Conservation (phyloP, 2,888 invertebrate species). For the Scaptomyza parva region DNA sequence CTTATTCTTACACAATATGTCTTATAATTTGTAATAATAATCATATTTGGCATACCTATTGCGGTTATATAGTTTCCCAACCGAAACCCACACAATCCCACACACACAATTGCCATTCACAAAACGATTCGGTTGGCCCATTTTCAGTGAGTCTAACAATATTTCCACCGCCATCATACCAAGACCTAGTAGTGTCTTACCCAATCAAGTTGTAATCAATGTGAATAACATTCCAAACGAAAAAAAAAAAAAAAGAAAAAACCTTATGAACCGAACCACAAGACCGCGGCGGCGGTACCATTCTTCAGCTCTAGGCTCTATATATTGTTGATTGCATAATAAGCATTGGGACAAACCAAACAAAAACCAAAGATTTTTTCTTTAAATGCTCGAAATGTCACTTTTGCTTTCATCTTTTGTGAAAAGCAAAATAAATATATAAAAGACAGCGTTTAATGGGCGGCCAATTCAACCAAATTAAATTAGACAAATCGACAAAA, state of each 20-base stretch:
- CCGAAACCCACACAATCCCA: conserved; percentile 22
- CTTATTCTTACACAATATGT: neutral
- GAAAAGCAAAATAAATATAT: conserved; percentile 35
- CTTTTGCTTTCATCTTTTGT: conserved; percentile 78
- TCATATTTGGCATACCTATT: conserved; percentile 32
- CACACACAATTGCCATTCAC: conserved; percentile 41
- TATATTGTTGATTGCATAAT: conserved; percentile 41
- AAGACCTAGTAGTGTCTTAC: conserved; percentile 1
- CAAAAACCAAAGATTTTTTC: conserved; percentile 20
- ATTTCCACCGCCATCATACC: conserved; percentile 19
- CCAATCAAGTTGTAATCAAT: conserved; percentile 44
- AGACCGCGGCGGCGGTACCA: conserved; percentile 23
- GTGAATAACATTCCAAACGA: conserved; percentile 49
- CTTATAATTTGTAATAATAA: conserved; percentile 6
- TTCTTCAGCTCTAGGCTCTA: conserved; percentile 37
- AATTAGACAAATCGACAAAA: conserved; percentile 73
- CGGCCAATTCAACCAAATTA: conserved; percentile 58
- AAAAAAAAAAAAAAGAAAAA: too few relatives aligned
- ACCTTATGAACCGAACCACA: conserved; percentile 22
- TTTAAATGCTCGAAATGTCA: conserved; percentile 59
- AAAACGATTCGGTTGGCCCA: conserved; percentile 26
- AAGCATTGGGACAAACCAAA: conserved; percentile 17
- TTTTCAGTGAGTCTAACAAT: conserved; percentile 22
- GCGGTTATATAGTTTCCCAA: conserved; percentile 20
- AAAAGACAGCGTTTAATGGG: conserved; percentile 45